These are phyloP conservation scores for Halesus radiatus DNA, from an alignment of 1,140 invertebrate species.

Conservation along the genomic window DNA sequence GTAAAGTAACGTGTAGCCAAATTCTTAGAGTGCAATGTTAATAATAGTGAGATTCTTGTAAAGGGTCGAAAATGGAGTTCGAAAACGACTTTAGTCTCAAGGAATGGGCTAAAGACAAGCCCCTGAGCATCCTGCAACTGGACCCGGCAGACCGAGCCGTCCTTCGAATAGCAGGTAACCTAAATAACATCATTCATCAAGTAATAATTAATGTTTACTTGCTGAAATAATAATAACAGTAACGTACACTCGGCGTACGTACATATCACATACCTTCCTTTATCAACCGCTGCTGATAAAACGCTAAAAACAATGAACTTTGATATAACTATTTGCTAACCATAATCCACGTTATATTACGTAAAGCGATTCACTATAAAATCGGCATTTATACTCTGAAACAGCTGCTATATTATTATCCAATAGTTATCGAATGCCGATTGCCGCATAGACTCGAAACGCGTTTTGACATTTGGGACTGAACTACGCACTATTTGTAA, in stretches of 20 bases:
- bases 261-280: background rate
- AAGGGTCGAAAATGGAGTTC: conserved; percentile 79
- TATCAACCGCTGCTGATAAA: background rate
- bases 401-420: too few species aligned
- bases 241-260: too few species aligned
- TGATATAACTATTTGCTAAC: conserved; percentile 3
- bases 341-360: too few species aligned
- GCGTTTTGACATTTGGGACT: too few species aligned
- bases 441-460: too few species aligned
- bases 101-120: conserved; percentile 96
- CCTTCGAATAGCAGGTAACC: conserved; percentile 93
- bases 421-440: too few species aligned
- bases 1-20: conserved; percentile 12
- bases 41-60: background rate
- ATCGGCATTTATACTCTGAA: too few species aligned
- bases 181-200: background rate
- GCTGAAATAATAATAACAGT: too few species aligned
- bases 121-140: conserved; percentile 94
- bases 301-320: conserved; percentile 8
- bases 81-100: conserved; percentile 88
- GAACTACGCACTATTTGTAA: too few species aligned
- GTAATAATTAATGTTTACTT: background rate
- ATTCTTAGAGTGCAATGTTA: conserved; percentile 4
- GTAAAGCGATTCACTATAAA: too few species aligned
- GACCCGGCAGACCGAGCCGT: conserved; percentile 95